Evolutionary conservation across 2,888 invertebrate genomes (phyloP), one percentile per base, ranked within the genome.

Genomic region (Bimastos eiseni): DNA sequence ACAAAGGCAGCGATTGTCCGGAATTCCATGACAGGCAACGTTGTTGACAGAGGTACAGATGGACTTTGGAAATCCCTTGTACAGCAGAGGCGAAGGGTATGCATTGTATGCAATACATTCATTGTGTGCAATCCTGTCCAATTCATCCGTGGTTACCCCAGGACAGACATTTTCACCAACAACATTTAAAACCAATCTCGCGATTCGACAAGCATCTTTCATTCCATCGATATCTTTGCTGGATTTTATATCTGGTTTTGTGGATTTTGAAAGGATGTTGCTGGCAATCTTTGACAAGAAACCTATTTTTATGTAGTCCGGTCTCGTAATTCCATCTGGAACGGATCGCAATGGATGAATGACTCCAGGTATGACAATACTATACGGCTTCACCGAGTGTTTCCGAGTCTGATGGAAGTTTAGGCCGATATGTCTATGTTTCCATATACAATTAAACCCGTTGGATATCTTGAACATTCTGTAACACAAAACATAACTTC

Each of bases 51-150:
- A 96, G 86, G 99, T 99, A 95, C 99, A 99, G 95, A 99, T 99
- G 88, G 99, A 99, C 94, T 98, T 98, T 0, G 99, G 99, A 95
- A 99, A 99, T 94, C 98, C 97, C 95, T 99, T 98, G 95, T 99
- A 99, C 95, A 99, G 99, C 83, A 99, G 96, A 0, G 99, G 99
- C 84, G 99, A 99, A 0, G 99, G 99, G 95, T 99, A 99, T 94
- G 99, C 99, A 92, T 99, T 98, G 97, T 96, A 93, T 92, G 96
- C 96, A 90, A 96, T 94, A 92, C 95, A 95, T 33, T 96, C 95
- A 94, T 96, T 96, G 93, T 96, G 96, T 0, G 96, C 96, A 49
- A 96, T 93, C 93, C 97, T 96, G 95, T 99, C 99, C 91, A 99
- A 97, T 95, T 99, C 99, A 94, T 99, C 99, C 17, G 99, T 98